Conservation (phyloP, 1,140 invertebrate species). For the Eulimnadia texana region DNA sequence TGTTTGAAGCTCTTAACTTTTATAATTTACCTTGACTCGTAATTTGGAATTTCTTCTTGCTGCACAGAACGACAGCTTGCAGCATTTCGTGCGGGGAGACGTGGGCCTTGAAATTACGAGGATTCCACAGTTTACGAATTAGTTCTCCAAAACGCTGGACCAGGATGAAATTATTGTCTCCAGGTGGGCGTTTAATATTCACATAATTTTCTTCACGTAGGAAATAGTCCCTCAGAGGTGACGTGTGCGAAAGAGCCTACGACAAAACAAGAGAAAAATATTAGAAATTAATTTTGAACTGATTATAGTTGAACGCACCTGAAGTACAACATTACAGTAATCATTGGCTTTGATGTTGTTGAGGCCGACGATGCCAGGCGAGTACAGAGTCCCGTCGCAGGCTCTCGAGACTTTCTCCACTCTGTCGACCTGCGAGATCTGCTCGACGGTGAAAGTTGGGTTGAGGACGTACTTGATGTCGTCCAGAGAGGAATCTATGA, state of each 20-base stretch:
- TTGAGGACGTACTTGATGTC: conserved; percentile 99
- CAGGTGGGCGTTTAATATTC: conserved; percentile 74
- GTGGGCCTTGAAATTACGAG: conserved; percentile 96
- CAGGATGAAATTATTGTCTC: conserved; percentile 77
- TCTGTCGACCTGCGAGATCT: conserved; percentile 65
- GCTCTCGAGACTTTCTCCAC: conserved; percentile 80
- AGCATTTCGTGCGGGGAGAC: conserved; percentile 99
- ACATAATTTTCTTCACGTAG: conserved; percentile 84
- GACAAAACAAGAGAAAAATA: conserved; percentile 15
- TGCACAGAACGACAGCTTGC: conserved; percentile 96
- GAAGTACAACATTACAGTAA: conserved; percentile 96
- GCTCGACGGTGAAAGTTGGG: conserved; percentile 76
- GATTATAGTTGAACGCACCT: conserved; percentile 41
- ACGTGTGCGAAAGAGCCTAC: conserved; percentile 84
- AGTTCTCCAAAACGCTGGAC: conserved; percentile 95
- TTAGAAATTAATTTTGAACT: neutral
- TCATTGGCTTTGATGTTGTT: conserved; percentile 99
- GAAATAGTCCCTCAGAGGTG: conserved; percentile 88
- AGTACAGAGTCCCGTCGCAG: conserved; percentile 91
- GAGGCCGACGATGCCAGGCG: conserved; percentile 88
- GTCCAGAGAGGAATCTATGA: conserved; percentile 94
- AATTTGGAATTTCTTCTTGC: conserved; percentile 95
- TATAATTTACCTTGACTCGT: conserved; percentile 71
- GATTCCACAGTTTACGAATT: conserved; percentile 97
- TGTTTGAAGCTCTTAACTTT: too few species aligned